Percentiles rank a stretch among this genome's conserved stretches.
phyloP scores from a whole-genome alignment of 2,113 vertebrate species.

The Danionella cerebrum region DNA sequence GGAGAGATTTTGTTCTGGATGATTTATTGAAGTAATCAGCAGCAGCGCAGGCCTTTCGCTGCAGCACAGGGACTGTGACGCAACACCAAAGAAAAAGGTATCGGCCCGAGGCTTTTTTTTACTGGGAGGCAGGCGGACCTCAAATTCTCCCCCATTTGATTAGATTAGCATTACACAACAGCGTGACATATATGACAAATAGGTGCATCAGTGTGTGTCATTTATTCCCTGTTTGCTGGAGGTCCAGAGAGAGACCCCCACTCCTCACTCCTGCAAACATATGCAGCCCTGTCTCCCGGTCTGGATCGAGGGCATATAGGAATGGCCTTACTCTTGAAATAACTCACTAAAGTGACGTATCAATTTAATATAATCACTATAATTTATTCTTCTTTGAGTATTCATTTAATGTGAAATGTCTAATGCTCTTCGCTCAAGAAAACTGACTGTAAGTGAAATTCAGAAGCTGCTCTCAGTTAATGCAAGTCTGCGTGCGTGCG shows the following conservation, averaged over 20 bases:
- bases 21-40: constrained; percentile 77
- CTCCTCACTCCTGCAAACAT: constrained; percentile 45
- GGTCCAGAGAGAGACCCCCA: constrained; percentile 38
- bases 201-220: constrained; percentile 79
- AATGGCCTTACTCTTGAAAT: constrained; percentile 48
- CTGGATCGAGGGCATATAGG: constrained; percentile 22
- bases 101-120: constrained; percentile 10
- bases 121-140: constrained; percentile 27
- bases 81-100: neutral
- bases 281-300: constrained; percentile 52
- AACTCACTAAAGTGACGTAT: neutral
- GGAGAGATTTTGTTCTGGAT: constrained; percentile 69
- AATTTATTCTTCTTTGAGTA: neutral
- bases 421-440: neutral
- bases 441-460: neutral
- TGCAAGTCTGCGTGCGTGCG: too few species aligned
- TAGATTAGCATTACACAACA: constrained; percentile 86
- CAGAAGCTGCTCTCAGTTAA: neutral
- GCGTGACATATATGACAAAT: constrained; percentile 86
- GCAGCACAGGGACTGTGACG: neutral
- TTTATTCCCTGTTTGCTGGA: constrained; percentile 62
- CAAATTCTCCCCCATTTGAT: constrained; percentile 73
- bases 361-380: neutral
- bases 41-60: constrained; percentile 23
- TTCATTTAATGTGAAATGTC: too few species aligned